Percentiles rank a stretch among this genome's conserved stretches.
phyloP scores from a whole-genome alignment of 2,797 vertebrate species.

The Hyperoplus lanceolatus region DNA sequence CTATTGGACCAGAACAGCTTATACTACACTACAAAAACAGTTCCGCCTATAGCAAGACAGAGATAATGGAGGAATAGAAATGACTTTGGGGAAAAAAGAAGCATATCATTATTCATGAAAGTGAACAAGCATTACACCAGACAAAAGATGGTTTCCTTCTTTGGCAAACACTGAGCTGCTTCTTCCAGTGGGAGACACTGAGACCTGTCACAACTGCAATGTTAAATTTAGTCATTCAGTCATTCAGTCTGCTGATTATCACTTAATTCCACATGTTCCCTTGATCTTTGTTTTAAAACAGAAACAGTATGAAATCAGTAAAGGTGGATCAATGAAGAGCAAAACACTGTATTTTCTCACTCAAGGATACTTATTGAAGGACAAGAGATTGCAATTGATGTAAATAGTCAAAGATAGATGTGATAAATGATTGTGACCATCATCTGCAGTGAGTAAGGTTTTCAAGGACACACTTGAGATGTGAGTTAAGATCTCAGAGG shows the following conservation, averaged over 20 bases:
- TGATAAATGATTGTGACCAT: background rate
- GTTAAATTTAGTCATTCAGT: conserved; percentile 6
- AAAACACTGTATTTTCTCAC: background rate
- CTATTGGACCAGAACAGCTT: background rate
- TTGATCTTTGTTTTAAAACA: conserved; percentile 16
- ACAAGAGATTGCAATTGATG: background rate
- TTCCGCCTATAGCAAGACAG: conserved; percentile 5
- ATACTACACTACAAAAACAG: conserved; percentile 2
- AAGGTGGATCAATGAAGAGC: background rate
- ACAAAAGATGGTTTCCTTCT: conserved; percentile 19
- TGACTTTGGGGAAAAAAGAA: conserved; percentile 11
- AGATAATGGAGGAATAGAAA: conserved; percentile 35
- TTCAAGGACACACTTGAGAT: background rate
- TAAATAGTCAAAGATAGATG: background rate
- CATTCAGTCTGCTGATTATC: conserved; percentile 21
- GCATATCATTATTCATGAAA: background rate
- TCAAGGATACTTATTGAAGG: background rate
- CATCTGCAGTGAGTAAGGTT: background rate
- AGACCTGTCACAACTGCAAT: conserved; percentile 31
- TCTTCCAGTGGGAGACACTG: conserved; percentile 39
- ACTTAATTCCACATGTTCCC: conserved; percentile 9
- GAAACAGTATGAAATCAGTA: conserved; percentile 3
- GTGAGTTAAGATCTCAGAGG: conserved; percentile 1
- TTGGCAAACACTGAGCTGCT: conserved; percentile 41
- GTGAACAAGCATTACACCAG: conserved; percentile 28